Percentiles rank a stretch among this genome's conserved stretches.
Evolutionary conservation across 2,797 vertebrate species (phyloP).

Genomic region (Sebastes kiyomatsui): DNA sequence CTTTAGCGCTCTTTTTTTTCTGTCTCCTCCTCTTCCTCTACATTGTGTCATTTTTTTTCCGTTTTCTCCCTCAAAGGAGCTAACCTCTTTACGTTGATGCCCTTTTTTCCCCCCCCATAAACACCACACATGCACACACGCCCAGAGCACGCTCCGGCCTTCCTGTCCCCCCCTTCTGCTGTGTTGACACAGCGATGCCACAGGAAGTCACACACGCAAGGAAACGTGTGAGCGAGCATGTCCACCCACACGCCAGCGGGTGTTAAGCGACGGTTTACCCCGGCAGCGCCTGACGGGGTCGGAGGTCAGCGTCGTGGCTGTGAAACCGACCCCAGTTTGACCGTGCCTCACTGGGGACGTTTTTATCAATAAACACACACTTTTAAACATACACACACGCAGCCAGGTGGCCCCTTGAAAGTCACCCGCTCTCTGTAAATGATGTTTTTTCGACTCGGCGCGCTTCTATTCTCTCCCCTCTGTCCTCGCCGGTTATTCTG

Average conservation of each 20-base stretch:
- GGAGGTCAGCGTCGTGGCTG: constrained; percentile 13
- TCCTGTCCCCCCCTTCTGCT: constrained; percentile 47
- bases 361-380: constrained; percentile 51
- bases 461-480: constrained; percentile 21
- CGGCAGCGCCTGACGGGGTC: constrained; percentile 23
- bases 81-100: background rate
- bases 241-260: constrained; percentile 9
- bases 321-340: background rate
- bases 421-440: constrained; percentile 11
- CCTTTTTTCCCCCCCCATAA: constrained; percentile 10
- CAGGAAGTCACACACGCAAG: constrained; percentile 61
- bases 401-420: constrained; percentile 28
- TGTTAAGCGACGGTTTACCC: constrained; percentile 57
- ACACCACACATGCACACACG: constrained; percentile 16
- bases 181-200: constrained; percentile 74
- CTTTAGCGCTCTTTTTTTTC: background rate
- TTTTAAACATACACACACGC: constrained; percentile 23
- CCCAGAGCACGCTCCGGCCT: constrained; percentile 42
- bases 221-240: constrained; percentile 32
- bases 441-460: constrained; percentile 21
- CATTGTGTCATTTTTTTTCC: constrained; percentile 30
- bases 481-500: constrained; percentile 54
- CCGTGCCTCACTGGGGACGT: background rate
- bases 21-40: constrained; percentile 24
- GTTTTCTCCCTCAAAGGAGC: background rate